These are phyloP conservation scores for Callosobruchus maculatus DNA, from an alignment of 2,888 invertebrate species.

Conservation along the genomic window DNA sequence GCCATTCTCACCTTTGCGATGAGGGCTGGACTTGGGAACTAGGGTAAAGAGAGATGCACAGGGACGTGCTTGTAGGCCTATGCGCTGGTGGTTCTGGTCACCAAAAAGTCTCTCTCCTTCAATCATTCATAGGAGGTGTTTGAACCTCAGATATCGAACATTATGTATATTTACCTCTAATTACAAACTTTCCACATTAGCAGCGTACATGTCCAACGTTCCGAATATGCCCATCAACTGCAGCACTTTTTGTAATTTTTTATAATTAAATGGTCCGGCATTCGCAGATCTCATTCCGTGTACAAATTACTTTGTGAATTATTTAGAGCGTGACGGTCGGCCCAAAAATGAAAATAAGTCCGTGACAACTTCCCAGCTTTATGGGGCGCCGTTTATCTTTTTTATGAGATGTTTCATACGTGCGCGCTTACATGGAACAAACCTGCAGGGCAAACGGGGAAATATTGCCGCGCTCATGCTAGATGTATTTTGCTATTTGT, in stretches of 20 bases:
- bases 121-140: too few species aligned
- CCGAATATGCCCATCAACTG: background rate
- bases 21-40: too few species aligned
- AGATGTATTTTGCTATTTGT: background rate
- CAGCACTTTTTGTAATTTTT: background rate
- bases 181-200: too few species aligned
- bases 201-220: too few species aligned
- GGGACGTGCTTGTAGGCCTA: too few species aligned
- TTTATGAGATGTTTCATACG: background rate
- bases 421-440: background rate
- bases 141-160: too few species aligned
- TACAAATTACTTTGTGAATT: background rate
- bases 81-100: too few species aligned
- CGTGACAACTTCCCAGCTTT: background rate
- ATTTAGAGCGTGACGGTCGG: background rate
- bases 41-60: too few species aligned
- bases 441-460: background rate
- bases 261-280: background rate
- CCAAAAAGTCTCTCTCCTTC: too few species aligned
- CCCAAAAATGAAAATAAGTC: background rate
- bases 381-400: background rate
- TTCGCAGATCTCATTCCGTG: background rate
- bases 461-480: background rate
- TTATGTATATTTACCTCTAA: too few species aligned
- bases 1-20: too few species aligned